Evolutionary conservation across 1,140 invertebrate genomes (phyloP), one percentile per base, ranked within the genome.

Genomic region (Planococcus citri): DNA sequence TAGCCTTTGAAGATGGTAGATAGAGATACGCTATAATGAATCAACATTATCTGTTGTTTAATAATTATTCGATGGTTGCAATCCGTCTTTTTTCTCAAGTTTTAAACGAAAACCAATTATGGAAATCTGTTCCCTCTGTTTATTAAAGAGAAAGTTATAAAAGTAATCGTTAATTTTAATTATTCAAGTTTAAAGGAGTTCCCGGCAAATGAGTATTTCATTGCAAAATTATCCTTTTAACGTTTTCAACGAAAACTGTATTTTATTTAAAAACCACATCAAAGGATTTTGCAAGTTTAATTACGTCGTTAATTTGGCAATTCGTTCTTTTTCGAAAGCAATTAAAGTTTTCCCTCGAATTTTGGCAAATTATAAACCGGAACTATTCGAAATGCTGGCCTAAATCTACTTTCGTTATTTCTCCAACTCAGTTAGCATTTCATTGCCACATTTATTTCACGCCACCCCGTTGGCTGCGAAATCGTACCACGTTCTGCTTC

Each of bases 111-210:
- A 64, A 64, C 60, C 22, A 64, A 64, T 64, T 64, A 64, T 64
- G 60, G 22, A 64, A 64, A 64, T 64, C 60, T 64, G 60, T 64
- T 64, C 22, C 60, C 24, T 24, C 25, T 64, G 25, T 64, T 64
- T 64, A 64, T 64, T 64, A 64, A 24, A 27, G 60, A 25, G 17
- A 64, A 64, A 64, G 60, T 64, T 64, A 64, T 21, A 64, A 27
- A 25, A 64, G 60, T 64, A 64, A 64, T 64, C 60, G 60, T 64
- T 64, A 25, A 64, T 64, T 64, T 64, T 64, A 64, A 64, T 64
- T 27, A 64, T 64, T 64, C 9, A 64, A 64, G 60, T 64, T 64
- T 64, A 27, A 27, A 64, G 60, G 10, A 25, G 10, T 64, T 64
- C 17, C 60, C 60, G 24, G 6, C 25, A 64, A 64, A 64, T 20